Conservation (phyloP, 2,797 vertebrate species). For the Sebastes oblongus region DNA sequence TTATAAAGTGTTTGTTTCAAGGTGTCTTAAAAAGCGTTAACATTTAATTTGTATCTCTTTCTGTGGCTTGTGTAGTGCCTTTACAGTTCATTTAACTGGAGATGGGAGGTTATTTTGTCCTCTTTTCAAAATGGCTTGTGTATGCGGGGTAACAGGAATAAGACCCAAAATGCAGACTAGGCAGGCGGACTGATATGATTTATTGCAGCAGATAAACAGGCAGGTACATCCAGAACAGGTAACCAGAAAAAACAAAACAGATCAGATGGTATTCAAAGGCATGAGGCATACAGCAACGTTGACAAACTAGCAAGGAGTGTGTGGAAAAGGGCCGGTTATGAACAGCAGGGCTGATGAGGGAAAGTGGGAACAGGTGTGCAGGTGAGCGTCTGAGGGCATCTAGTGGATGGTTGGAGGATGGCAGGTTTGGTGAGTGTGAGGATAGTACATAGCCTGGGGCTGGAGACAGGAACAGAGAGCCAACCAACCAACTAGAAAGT, state of each 20-base stretch:
- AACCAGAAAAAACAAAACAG: neutral
- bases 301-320: neutral
- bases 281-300: neutral
- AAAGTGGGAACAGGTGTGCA: neutral
- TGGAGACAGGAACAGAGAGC: too few species aligned
- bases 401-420: too few species aligned
- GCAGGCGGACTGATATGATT: neutral
- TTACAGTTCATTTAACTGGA: neutral
- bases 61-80: neutral
- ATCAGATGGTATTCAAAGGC: neutral
- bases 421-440: too few species aligned
- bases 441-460: too few species aligned
- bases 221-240: neutral
- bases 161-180: too few species aligned
- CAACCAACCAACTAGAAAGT: too few species aligned
- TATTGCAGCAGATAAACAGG: neutral
- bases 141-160: rapidly evolving
- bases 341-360: neutral
- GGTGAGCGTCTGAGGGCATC: too few species aligned
- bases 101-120: neutral
- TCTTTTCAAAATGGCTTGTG: neutral
- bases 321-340: neutral
- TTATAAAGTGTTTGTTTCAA: neutral
- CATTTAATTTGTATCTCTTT: neutral
- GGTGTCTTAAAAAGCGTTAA: neutral